Percentiles rank a stretch among this genome's conserved stretches.
These are phyloP conservation scores for Eulacestoma nigropectus DNA, from an alignment of 2,113 vertebrate species.

Conservation along the genomic window DNA sequence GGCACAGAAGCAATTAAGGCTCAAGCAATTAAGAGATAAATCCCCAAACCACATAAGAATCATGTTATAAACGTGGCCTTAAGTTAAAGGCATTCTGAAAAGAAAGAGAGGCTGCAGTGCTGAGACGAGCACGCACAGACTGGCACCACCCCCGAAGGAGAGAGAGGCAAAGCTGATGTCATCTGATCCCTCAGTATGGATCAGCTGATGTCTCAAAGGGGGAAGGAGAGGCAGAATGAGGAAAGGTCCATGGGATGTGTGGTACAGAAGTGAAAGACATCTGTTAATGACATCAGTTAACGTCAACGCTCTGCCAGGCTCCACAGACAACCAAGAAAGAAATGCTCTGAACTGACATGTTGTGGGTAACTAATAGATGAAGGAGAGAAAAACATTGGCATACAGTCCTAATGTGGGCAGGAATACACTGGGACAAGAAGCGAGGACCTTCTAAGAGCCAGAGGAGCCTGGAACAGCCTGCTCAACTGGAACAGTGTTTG, in stretches of 20 bases:
- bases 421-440: background rate
- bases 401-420: background rate
- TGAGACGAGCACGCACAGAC: rapidly evolving
- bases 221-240: background rate
- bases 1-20: background rate
- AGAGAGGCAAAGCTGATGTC: background rate
- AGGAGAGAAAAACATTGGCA: background rate
- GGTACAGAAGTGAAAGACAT: background rate
- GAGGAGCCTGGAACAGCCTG: background rate
- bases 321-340: background rate
- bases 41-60: background rate
- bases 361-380: background rate
- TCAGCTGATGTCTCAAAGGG: background rate
- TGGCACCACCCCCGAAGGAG: background rate
- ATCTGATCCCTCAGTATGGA: background rate
- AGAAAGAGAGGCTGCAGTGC: background rate
- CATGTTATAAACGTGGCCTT: background rate
- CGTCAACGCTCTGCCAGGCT: background rate
- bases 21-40: background rate
- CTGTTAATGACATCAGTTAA: background rate
- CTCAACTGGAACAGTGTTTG: background rate
- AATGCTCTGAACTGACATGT: background rate
- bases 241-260: background rate
- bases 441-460: background rate
- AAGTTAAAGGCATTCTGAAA: background rate